These are phyloP conservation scores for Hedya salicella DNA, from an alignment of 2,888 invertebrate species.

Conservation along the genomic window DNA sequence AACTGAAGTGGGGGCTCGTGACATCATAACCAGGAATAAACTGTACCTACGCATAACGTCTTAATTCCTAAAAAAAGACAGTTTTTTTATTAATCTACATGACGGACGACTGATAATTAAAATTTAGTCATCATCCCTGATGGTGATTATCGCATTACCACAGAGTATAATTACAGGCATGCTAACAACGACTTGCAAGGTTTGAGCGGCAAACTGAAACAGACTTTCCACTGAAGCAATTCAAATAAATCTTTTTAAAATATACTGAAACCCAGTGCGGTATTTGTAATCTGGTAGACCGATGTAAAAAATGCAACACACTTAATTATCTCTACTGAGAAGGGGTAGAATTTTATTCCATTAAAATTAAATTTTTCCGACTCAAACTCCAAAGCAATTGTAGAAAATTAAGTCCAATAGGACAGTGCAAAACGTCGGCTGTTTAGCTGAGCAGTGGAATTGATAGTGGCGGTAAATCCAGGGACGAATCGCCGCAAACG, in stretches of 20 bases:
- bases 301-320: conserved; percentile 26
- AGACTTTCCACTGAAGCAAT: not conserved
- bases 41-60: no score
- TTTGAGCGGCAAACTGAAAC: not conserved
- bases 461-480: conserved; percentile 44
- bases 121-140: no score
- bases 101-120: no score
- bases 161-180: not conserved
- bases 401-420: conserved; percentile 43
- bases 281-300: not conserved
- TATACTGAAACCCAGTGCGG: not conserved
- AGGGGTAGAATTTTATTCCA: conserved; percentile 39
- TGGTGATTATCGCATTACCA: not conserved
- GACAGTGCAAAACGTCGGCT: conserved; percentile 37
- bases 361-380: conserved; percentile 39
- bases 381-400: conserved; percentile 36
- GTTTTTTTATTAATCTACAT: no score
- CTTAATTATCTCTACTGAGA: conserved; percentile 30
- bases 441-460: conserved; percentile 41
- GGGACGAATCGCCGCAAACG: conserved; percentile 44
- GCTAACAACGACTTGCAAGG: not conserved
- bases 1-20: no score
- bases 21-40: no score
- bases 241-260: not conserved
- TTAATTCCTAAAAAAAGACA: no score